Base-by-base conservation (phyloP, 1,140 invertebrate species). In the Neotoxoptera formosana region DNA sequence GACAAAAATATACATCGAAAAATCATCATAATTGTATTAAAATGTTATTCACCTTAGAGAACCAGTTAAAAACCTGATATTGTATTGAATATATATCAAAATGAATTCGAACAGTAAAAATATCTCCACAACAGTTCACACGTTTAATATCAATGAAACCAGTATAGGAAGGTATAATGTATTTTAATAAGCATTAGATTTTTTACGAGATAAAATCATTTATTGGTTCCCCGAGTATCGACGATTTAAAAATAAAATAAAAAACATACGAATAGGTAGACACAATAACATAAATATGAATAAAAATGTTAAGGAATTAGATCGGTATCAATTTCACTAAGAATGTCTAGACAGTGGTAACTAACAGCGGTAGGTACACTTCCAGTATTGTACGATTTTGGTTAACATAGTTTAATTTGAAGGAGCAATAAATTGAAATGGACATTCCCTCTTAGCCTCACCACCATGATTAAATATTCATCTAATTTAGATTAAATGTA, bases 21-120 rank as follows among this genome's bases (percentile, higher is more conserved):
- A 81, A 81, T 81, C 60, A 36, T 91, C 30, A 67, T 76, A 34
- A 47, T 48, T n/a, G 60, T 47, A 91, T 76, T 83, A 21, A 23
- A 91, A 91, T 81, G 56, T 76, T 81, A 91, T 91, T 91, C 67
- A 91, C 90, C 45, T 91, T 45, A 34, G 60, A 91, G 21, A 91
- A 91, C 90, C 90, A 34, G 90, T 91, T 91, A 91, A 83, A 91
- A 91, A 91, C 90, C 67, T 41, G 90, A 91, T 91, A 81, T 91
- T 51, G 23, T 81, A 76, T 91, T 83, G 8, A 34, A 36, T 91
- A 51, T 30, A 81, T n/a, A 53, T 48, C 45, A 36, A 48, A 25
- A 36, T 34, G 1, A 83, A 47, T 86, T 17, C 11, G 23, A 87
- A 87, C 92, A 20, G 92, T 84, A 86, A 67, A 67, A 93, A 90